A percentile compares a stretch with the other conserved stretches of the same genome.
Conservation (phyloP, 2,113 vertebrate species). For the Thryonomys swinderianus region DNA sequence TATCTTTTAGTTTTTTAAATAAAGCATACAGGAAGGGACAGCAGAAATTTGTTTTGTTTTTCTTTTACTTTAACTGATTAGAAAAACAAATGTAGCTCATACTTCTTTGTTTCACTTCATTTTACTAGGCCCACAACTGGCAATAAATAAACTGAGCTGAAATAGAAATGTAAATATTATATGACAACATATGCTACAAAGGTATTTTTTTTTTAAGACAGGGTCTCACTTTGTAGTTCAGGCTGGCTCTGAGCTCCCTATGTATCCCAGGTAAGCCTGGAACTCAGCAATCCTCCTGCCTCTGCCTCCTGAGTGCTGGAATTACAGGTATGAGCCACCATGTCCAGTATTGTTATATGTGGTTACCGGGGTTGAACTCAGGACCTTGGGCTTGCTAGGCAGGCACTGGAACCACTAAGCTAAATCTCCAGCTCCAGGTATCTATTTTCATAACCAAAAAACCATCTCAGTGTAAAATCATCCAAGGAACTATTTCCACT, state of each 20-base stretch:
- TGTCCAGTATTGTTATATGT: no score
- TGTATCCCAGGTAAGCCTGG: no score
- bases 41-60: background rate
- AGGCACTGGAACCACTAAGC: no score
- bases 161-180: constrained; percentile 8
- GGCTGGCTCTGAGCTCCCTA: no score
- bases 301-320: no score
- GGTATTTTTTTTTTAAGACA: no score
- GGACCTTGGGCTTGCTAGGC: no score
- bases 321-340: no score
- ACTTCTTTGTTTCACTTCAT: background rate
- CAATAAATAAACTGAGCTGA: background rate
- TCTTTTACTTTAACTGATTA: background rate
- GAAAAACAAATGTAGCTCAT: background rate
- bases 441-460: constrained; percentile 54
- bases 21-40: background rate
- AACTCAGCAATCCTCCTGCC: no score
- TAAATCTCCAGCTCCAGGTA: no score
- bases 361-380: no score
- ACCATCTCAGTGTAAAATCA: background rate
- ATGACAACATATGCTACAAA: background rate
- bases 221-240: no score
- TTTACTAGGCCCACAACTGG: background rate
- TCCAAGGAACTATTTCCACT: background rate
- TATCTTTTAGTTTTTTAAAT: constrained; percentile 25